Evolutionary conservation across 2,113 vertebrate species (phyloP), one percentile per base, ranked within the genome.

Genomic region (Melanerpes formicivorus): DNA sequence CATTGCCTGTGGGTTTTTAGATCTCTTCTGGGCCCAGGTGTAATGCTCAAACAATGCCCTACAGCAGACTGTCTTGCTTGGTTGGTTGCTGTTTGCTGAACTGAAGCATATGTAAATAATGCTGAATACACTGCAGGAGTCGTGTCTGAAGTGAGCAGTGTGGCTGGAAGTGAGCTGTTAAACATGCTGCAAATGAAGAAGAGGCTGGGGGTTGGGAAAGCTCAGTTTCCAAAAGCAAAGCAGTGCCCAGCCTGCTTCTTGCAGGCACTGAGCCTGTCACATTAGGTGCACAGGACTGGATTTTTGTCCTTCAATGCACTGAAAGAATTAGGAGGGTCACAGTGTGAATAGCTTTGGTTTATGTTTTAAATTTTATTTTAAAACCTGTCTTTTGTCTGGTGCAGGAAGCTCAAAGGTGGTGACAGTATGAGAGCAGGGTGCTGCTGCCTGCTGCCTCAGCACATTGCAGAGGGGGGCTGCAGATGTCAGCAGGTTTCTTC

Each of bases 401-500:
- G 63, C 60, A 54, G 30, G 67, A 55, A 62, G 71, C 55, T 60
- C 32, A 18, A 25, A 74, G 46, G 29, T 9, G 1, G 62, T 32
- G 48, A 9, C 25, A 22, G n/a, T 44, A 4, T 2, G 15, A 13
- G 3, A 40, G 55, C 17, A 5, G 18, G 4, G 1, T 2, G 5
- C 56, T 60, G 84, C 81, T 81, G 50, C 6, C 3, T n/a, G 54
- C 63, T 71, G 64, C 60, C 78, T 84, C 67, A 64, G 80, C 62
- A 34, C 54, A 10, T 19, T 84, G 65, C 22, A 18, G 34, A 17
- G n/a, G 72, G n/a, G 72, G 72, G 50, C 55, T 81, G 46, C 32
- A n/a, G 59, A 44, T 37, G 70, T 55, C 88, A 92, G 91, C 84
- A 88, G 59, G 14, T 81, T 64, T 55, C 67, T 76, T 85, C 64